phyloP scores from a whole-genome alignment of 92 coral and sea anemone genomes.

The Umimayanthus kanabou region DNA sequence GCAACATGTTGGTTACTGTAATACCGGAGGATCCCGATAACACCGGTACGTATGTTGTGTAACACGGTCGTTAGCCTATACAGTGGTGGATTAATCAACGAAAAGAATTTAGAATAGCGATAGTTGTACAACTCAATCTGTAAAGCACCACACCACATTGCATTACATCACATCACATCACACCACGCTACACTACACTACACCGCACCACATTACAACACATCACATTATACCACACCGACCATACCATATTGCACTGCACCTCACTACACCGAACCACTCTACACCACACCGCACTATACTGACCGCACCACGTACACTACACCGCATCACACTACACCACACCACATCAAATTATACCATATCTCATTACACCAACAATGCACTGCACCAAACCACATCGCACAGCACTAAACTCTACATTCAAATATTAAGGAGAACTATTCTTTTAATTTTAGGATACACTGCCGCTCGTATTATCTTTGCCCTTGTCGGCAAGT shows the following conservation, averaged over 20 bases:
- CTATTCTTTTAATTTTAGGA: slow-evolving; percentile 48
- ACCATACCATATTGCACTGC: neutral
- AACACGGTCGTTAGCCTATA: neutral
- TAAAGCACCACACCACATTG: neutral
- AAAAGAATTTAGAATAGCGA: neutral
- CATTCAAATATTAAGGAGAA: neutral
- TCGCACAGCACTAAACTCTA: neutral
- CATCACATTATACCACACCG: neutral
- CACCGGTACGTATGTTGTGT: slow-evolving; percentile 52
- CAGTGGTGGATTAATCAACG: too few relatives aligned
- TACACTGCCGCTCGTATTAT: slow-evolving; percentile 86
- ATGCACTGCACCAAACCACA: neutral
- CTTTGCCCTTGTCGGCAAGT: slow-evolving; percentile 88
- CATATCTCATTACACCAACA: neutral
- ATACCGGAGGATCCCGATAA: slow-evolving; percentile 78
- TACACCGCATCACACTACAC: too few relatives aligned
- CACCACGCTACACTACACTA: neutral
- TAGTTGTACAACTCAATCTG: neutral
- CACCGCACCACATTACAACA: neutral
- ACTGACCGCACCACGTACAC: neutral
- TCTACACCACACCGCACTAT: neutral
- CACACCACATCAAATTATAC: neutral
- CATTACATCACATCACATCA: neutral
- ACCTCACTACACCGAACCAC: neutral
- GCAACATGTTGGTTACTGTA: slow-evolving; percentile 72